Evolutionary conservation across 2,113 vertebrate species (phyloP).

Genomic region (Alethe castanea): DNA sequence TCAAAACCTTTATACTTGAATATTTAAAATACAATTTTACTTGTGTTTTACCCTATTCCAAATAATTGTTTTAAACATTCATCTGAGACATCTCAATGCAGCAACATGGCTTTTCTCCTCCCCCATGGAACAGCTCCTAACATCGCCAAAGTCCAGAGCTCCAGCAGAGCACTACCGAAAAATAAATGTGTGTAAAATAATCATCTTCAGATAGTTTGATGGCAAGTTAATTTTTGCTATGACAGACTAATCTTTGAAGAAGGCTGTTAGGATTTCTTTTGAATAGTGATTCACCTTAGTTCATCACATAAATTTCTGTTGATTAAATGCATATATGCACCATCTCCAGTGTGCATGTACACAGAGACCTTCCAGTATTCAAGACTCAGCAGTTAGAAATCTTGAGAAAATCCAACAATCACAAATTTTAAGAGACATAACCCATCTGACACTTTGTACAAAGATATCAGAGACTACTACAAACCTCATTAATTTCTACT

Average conservation of each 20-base stretch:
- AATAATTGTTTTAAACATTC: background rate
- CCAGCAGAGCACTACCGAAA: background rate
- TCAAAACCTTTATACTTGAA: background rate
- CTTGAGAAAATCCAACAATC: background rate
- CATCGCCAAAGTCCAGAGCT: background rate
- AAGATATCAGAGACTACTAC: background rate
- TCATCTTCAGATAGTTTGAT: background rate
- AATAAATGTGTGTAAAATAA: background rate
- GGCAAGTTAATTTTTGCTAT: background rate
- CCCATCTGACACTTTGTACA: background rate
- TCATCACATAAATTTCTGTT: background rate
- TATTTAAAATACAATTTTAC: background rate
- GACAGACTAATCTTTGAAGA: background rate
- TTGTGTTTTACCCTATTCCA: background rate
- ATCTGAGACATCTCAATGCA: background rate
- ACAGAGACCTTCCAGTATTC: background rate
- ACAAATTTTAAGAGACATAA: background rate
- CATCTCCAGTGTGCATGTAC: background rate
- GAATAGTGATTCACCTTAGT: background rate
- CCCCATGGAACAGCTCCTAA: background rate
- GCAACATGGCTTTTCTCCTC: background rate
- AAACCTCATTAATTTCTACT: background rate
- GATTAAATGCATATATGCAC: background rate
- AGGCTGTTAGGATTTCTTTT: background rate
- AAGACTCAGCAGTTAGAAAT: background rate